Evolutionary conservation across 1,140 invertebrate genomes (phyloP).

Genomic region (Choristoneura fumiferana): DNA sequence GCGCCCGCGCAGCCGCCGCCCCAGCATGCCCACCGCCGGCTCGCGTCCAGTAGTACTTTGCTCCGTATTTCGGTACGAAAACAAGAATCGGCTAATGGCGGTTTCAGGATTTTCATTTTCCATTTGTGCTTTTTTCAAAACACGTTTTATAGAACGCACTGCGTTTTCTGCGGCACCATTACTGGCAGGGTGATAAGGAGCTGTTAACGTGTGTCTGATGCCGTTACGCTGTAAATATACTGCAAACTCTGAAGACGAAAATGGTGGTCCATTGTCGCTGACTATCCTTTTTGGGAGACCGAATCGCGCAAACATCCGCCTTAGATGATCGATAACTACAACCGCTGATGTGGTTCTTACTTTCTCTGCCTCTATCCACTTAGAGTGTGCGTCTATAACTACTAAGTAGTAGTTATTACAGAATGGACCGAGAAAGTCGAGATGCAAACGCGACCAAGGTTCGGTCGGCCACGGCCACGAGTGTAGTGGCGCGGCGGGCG

Average conservation of each 20-base stretch:
- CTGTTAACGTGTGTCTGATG: constrained; percentile 23
- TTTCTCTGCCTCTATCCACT: constrained; percentile 57
- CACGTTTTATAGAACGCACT: constrained; percentile 24
- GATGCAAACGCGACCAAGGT: constrained; percentile 67
- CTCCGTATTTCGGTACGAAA: constrained; percentile 27
- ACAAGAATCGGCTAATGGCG: constrained; percentile 25
- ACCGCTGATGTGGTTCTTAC: constrained; percentile 16
- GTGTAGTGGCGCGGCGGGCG: constrained; percentile 27
- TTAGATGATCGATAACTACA: constrained; percentile 28
- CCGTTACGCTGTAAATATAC: constrained; percentile 24
- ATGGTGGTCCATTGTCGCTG: constrained; percentile 54
- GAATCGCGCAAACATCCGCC: constrained; percentile 36
- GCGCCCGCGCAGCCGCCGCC: constrained; percentile 29
- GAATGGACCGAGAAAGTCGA: constrained; percentile 73
- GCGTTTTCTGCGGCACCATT: constrained; percentile 35
- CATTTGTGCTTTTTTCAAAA: constrained; percentile 25
- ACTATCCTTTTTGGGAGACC: constrained; percentile 49
- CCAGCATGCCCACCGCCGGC: constrained; percentile 23
- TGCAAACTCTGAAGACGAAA: constrained; percentile 29
- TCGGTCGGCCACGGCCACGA: constrained; percentile 30
- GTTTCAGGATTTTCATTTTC: constrained; percentile 19
- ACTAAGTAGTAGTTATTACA: constrained; percentile 57
- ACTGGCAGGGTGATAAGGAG: constrained; percentile 26
- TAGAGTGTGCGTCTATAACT: constrained; percentile 58
- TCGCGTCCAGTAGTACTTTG: constrained; percentile 28